phyloP scores from a whole-genome alignment of 1,140 invertebrate genomes.

The Zelostemma sp. region DNA sequence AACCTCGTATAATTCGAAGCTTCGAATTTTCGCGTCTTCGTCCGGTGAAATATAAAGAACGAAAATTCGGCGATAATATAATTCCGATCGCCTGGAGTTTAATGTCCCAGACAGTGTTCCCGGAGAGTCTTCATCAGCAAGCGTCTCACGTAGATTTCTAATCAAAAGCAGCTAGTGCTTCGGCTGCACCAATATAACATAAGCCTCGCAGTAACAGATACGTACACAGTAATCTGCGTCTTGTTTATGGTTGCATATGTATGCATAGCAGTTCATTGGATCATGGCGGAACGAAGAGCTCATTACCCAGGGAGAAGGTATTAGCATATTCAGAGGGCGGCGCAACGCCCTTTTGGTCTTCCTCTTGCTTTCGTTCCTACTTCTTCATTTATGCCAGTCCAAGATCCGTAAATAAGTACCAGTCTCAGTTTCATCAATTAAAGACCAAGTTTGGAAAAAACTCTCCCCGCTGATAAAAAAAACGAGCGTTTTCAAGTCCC shows the following conservation, averaged over 20 bases:
- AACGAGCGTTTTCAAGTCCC: slow-evolving; percentile 1
- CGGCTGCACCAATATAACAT: slow-evolving; percentile 17
- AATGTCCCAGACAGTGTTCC: slow-evolving; percentile 7
- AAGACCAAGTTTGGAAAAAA: too few relatives aligned
- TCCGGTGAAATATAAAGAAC: background rate
- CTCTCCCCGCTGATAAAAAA: background rate
- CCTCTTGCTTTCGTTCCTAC: slow-evolving; percentile 17
- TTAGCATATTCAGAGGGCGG: slow-evolving; percentile 69
- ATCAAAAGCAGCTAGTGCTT: slow-evolving; percentile 28
- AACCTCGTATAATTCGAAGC: too few relatives aligned
- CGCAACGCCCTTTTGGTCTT: slow-evolving; percentile 41
- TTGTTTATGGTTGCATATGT: slow-evolving; percentile 69
- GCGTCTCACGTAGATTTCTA: slow-evolving; percentile 34
- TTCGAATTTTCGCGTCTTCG: too few relatives aligned
- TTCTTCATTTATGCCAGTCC: slow-evolving; percentile 17
- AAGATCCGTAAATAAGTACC: slow-evolving; percentile 11
- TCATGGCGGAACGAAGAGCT: slow-evolving; percentile 64
- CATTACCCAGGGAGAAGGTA: slow-evolving; percentile 63
- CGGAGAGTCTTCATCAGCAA: slow-evolving; percentile 19
- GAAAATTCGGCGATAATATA: slow-evolving; percentile 4
- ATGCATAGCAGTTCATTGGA: slow-evolving; percentile 65
- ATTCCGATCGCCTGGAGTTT: background rate
- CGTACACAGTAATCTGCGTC: slow-evolving; percentile 61
- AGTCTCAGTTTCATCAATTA: background rate
- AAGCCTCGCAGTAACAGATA: slow-evolving; percentile 25